Base-by-base conservation (phyloP, 1,140 invertebrate genomes). In the Zaprionus tsacasi region DNA sequence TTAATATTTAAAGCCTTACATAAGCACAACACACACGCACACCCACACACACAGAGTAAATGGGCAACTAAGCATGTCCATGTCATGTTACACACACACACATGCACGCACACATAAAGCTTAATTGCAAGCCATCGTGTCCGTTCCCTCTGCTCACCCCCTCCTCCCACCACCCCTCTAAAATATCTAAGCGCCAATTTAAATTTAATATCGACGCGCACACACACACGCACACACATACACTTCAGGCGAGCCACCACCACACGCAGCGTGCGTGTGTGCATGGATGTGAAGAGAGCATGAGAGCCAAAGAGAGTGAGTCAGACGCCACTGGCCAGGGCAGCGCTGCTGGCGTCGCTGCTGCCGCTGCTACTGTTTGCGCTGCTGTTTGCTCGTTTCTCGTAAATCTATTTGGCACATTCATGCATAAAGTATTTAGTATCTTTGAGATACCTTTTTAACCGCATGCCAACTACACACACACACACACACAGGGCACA, bases 381-480 rank as follows among this genome's bases (percentile, higher is more conserved):
- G 30, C 27, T 57, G n/a, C 65, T 74, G 57, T 70, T 40, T 76
- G 58, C 59, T 69, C 64, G 66, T 57, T 75, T 80, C 80, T 88
- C 83, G 83, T 88, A 88, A 88, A 88, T 88, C 83, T 88, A 88
- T 88, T 88, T 88, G 85, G 85, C 85, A 88, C 85, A 88, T 88
- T 89, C 85, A 89, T 89, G 85, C 85, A 88, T 88, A 88, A 88
- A 88, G 85, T 88, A 88, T 88, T 88, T 88, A 88, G 85, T 88
- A 88, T 88, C 85, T 88, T 88, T 85, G 81, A 88, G 85, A 88
- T 88, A 88, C 85, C 85, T 89, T 85, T 88, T 89, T 89, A 88
- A 88, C 85, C 85, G 76, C 85, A 88, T 81, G 78, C 63, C 81
- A 88, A 89, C 85, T 89, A 88, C 83, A 89, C 70, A 81, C 71